Percentiles rank a stretch among this genome's conserved stretches.
Conservation (phyloP, 2,888 invertebrate genomes). For the Spilosoma lubricipeda region DNA sequence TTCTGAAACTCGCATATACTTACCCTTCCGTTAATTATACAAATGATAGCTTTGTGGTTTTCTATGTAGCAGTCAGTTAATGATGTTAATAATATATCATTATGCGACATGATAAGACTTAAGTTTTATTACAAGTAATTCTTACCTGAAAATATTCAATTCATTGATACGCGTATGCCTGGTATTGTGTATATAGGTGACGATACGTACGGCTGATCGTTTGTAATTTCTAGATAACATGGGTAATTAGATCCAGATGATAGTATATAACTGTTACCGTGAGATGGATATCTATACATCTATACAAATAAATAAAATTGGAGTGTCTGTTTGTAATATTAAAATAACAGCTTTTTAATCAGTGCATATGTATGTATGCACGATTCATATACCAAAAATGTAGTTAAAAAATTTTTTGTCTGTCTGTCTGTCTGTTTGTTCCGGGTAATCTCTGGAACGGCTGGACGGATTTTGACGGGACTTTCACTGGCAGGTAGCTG, state of each 20-base stretch:
- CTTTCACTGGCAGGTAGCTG: no score
- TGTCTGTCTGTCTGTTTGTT: no score
- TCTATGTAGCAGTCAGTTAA: not conserved
- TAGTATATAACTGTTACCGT: not conserved
- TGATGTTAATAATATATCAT: not conserved
- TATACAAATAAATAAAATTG: no score
- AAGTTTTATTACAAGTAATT: not conserved
- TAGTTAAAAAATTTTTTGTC: no score
- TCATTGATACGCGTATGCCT: not conserved
- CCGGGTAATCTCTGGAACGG: no score
- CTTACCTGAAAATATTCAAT: not conserved
- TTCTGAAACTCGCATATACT: slow-evolving; percentile 3
- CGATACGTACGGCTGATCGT: not conserved
- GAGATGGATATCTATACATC: not conserved
- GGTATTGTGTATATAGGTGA: not conserved
- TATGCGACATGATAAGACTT: not conserved
- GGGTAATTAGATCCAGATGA: no score
- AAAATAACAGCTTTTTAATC: no score
- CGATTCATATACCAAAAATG: no score
- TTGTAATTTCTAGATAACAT: not conserved
- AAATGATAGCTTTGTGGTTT: slow-evolving; percentile 5
- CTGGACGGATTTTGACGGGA: no score
- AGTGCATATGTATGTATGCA: no score
- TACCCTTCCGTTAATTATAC: slow-evolving; percentile 15
- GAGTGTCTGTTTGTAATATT: no score